Conservation (phyloP, 1,140 invertebrate species). For the Brachionus rubens region DNA sequence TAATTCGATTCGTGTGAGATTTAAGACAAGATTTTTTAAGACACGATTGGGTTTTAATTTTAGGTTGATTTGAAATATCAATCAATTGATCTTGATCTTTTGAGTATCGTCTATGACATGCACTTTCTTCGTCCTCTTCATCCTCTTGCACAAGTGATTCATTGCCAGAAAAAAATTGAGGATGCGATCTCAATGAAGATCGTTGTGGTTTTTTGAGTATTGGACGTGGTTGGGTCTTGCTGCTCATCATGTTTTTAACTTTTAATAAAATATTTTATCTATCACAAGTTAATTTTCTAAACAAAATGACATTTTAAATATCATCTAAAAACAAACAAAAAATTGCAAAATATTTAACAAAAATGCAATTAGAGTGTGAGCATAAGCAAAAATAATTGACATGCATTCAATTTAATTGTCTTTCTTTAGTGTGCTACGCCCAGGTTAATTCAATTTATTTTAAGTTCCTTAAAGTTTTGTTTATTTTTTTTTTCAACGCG, state of each 20-base stretch:
- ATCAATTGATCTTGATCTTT: background rate
- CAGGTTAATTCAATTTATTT: too few species aligned
- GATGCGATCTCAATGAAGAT: background rate
- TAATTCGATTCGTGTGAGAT: background rate
- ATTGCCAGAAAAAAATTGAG: constrained; percentile 28
- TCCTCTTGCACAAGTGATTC: constrained; percentile 1
- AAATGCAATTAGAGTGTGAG: too few species aligned
- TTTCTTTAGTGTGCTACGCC: too few species aligned
- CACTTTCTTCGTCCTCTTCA: background rate
- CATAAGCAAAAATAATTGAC: too few species aligned
- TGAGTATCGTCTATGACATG: background rate
- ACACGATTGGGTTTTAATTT: too few species aligned
- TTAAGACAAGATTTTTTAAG: constrained; percentile 19
- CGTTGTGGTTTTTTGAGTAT: background rate
- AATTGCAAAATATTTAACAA: too few species aligned
- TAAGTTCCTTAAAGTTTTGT: too few species aligned
- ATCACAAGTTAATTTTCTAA: background rate
- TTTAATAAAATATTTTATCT: background rate
- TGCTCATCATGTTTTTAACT: constrained; percentile 21
- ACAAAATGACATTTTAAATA: constrained; percentile 17
- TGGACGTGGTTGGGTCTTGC: constrained; percentile 22
- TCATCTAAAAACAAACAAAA: too few species aligned
- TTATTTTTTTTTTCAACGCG: too few species aligned
- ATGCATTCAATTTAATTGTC: too few species aligned
- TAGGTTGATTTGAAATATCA: constrained; percentile 12